phyloP scores from a whole-genome alignment of 1,140 invertebrate genomes.

The Camponotus floridanus region DNA sequence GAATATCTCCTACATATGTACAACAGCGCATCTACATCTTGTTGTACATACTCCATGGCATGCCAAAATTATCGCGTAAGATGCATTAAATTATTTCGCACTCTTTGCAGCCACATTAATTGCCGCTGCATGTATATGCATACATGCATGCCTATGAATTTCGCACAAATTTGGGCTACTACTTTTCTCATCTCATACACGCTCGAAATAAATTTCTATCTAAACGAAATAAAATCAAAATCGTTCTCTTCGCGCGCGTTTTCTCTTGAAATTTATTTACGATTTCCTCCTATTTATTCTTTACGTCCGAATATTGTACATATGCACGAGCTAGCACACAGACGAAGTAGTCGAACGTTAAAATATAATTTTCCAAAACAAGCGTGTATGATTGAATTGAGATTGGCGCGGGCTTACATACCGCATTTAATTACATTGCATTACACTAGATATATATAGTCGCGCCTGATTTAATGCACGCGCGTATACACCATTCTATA shows the following conservation, averaged over 20 bases:
- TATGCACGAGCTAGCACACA: background rate
- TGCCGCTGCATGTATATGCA: background rate
- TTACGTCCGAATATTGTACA: background rate
- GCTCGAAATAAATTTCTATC: constrained; percentile 45
- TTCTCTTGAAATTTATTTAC: background rate
- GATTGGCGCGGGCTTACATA: background rate
- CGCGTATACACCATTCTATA: constrained; percentile 62
- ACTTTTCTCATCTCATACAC: constrained; percentile 19
- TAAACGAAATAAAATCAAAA: constrained; percentile 29
- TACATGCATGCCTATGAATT: background rate
- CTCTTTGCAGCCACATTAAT: background rate
- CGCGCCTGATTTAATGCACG: constrained; percentile 20
- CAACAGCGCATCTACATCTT: constrained; percentile 4
- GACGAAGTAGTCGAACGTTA: background rate
- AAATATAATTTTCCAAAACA: background rate
- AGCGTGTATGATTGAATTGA: background rate
- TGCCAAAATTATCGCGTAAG: background rate
- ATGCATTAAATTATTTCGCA: background rate
- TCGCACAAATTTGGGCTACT: background rate
- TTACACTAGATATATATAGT: background rate
- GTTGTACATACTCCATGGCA: background rate
- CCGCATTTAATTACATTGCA: background rate
- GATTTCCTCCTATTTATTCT: background rate
- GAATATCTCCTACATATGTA: constrained; percentile 37
- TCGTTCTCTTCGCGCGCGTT: background rate